Evolutionary conservation across 2,888 invertebrate species (phyloP).

Genomic region (Oligia latruncula): DNA sequence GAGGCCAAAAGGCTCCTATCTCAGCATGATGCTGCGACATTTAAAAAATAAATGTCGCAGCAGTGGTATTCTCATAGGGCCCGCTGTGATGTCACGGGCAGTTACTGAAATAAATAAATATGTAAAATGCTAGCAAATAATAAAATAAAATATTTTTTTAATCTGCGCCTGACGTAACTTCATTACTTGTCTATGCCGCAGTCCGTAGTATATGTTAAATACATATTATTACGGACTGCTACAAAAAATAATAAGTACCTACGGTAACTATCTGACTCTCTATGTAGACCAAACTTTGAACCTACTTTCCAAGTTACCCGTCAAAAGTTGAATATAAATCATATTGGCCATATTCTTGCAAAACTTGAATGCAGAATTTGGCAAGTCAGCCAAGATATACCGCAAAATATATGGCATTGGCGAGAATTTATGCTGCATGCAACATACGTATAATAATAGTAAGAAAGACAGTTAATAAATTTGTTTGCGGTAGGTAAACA

Average conservation of each 20-base stretch:
- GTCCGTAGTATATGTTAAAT: too few relatives aligned
- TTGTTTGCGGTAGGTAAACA: not conserved
- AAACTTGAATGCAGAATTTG: slow-evolving; percentile 42
- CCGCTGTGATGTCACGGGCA: too few relatives aligned
- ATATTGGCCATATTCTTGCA: slow-evolving; percentile 18
- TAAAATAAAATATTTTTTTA: too few relatives aligned
- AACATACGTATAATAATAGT: not conserved
- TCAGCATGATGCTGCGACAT: too few relatives aligned
- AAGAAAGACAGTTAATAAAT: not conserved
- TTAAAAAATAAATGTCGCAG: too few relatives aligned
- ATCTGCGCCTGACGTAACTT: too few relatives aligned
- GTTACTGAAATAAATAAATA: too few relatives aligned
- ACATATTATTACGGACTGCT: too few relatives aligned
- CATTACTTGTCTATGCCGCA: too few relatives aligned
- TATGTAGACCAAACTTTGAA: not conserved
- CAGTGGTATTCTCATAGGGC: too few relatives aligned
- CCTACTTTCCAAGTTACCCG: not conserved
- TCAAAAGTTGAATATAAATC: slow-evolving; percentile 42
- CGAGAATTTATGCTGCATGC: slow-evolving; percentile 14
- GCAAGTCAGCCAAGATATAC: slow-evolving; percentile 32
- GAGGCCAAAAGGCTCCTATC: too few relatives aligned
- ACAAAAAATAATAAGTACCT: not conserved
- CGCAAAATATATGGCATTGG: slow-evolving; percentile 23
- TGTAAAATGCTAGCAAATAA: too few relatives aligned
- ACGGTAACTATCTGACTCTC: not conserved